These are phyloP conservation scores for Salvelinus sp. DNA, from an alignment of 2,113 vertebrate genomes.

Conservation along the genomic window DNA sequence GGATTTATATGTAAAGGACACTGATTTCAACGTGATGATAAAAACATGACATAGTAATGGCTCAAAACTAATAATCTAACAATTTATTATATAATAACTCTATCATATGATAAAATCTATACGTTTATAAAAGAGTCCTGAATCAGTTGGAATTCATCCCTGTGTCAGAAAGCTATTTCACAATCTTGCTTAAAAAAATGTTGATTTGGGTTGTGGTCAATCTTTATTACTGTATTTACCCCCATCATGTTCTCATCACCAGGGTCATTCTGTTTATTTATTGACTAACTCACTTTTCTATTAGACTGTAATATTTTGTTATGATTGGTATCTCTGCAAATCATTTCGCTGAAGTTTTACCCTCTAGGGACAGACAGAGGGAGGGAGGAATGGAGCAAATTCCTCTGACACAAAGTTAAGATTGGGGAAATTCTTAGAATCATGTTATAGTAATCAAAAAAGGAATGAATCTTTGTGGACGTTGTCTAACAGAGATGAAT, in stretches of 20 bases:
- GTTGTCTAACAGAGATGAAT: background rate
- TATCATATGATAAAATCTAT: background rate
- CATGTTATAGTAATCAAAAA: background rate
- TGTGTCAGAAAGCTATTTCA: background rate
- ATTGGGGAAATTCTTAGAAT: background rate
- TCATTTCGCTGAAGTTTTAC: slow-evolving; percentile 27
- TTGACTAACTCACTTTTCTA: slow-evolving; percentile 1
- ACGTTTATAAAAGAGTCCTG: background rate
- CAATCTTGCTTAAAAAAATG: background rate
- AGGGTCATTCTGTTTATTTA: slow-evolving; percentile 1
- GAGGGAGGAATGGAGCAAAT: slow-evolving; percentile 2
- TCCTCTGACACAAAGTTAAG: background rate
- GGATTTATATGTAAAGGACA: background rate
- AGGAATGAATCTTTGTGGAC: background rate
- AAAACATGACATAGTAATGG: too few species aligned
- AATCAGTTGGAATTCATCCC: slow-evolving; percentile 3
- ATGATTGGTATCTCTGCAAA: slow-evolving; percentile 32
- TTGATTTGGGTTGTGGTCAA: background rate
- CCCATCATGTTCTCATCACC: background rate
- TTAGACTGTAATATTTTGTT: slow-evolving; percentile 24
- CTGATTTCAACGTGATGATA: too few species aligned
- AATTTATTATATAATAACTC: too few species aligned
- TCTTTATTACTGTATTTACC: background rate
- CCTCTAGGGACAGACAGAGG: slow-evolving; percentile 8
- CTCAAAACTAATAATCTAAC: too few species aligned